A percentile compares a stretch with the other conserved stretches of the same genome.
phyloP scores from a whole-genome alignment of 2,888 invertebrate species.

The Pinctada fucata region DNA sequence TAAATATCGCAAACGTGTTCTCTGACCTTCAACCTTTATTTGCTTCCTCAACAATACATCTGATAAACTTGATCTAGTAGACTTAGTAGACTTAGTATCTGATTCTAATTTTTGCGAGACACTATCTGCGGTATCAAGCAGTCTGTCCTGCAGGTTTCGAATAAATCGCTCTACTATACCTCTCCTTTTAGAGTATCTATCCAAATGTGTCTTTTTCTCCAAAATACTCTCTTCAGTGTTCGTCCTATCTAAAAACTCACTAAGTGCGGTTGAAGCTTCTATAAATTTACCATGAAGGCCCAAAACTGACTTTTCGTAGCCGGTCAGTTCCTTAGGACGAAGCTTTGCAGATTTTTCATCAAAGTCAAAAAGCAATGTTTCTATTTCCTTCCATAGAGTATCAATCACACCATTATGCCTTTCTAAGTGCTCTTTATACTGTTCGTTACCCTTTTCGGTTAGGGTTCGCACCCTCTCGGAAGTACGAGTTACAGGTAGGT shows the following conservation, averaged over 20 bases:
- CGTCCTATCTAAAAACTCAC: neutral
- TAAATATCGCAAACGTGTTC: conserved; percentile 1
- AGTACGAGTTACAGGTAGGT: too few species aligned
- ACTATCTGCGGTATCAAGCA: conserved; percentile 1
- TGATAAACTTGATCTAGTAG: neutral
- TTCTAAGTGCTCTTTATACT: neutral
- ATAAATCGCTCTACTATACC: neutral
- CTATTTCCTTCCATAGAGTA: neutral
- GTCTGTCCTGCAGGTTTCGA: neutral
- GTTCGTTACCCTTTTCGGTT: neutral
- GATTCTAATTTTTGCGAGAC: neutral
- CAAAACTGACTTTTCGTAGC: neutral
- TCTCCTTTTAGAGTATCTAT: neutral
- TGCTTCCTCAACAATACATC: neutral
- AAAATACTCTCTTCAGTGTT: neutral
- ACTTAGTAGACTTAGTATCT: neutral
- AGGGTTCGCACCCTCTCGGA: neutral
- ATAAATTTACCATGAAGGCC: neutral
- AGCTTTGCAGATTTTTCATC: neutral
- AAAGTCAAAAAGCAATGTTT: neutral
- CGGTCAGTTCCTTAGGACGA: neutral
- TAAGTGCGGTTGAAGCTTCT: neutral
- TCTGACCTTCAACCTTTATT: conserved; percentile 5
- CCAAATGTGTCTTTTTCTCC: neutral
- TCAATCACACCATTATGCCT: neutral